A percentile compares a stretch with the other conserved stretches of the same genome.
Evolutionary conservation across 2,888 invertebrate genomes (phyloP).

Genomic region (Lasioglossum leucozonium): DNA sequence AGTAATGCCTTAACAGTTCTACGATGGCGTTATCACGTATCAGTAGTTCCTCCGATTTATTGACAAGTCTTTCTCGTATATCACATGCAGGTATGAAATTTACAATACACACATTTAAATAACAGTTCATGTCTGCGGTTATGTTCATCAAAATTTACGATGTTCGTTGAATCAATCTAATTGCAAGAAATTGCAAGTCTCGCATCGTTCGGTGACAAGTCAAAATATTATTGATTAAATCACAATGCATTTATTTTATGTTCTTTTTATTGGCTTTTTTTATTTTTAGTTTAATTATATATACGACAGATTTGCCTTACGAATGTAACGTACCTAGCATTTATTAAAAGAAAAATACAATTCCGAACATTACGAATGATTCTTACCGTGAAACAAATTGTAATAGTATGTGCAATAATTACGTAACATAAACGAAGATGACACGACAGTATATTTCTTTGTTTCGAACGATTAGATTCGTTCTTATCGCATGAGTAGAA

Average conservation of each 20-base stretch:
- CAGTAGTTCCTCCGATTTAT: slow-evolving; percentile 58
- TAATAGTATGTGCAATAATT: not conserved
- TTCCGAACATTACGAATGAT: not conserved
- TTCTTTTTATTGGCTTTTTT: not conserved
- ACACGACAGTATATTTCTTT: not conserved
- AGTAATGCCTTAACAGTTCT: not conserved
- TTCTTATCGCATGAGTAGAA: not conserved
- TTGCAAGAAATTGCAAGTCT: not conserved
- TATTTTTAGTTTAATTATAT: not conserved
- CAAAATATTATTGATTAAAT: not conserved
- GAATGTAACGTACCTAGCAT: not conserved
- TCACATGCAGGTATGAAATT: slow-evolving; percentile 68
- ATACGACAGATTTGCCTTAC: not conserved
- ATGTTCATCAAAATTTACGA: not conserved
- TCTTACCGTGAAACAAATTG: not conserved
- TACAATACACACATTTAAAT: slow-evolving; percentile 18
- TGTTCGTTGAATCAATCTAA: not conserved
- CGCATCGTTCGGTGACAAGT: not conserved
- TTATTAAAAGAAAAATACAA: not conserved
- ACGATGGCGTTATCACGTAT: slow-evolving; percentile 73
- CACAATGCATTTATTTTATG: not conserved
- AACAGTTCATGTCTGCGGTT: not conserved
- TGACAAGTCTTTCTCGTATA: slow-evolving; percentile 60
- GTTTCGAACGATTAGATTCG: not conserved
- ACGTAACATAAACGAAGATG: not conserved